phyloP scores from a whole-genome alignment of 92 coral and sea anemone genomes.

The Virgularia gustaviana region DNA sequence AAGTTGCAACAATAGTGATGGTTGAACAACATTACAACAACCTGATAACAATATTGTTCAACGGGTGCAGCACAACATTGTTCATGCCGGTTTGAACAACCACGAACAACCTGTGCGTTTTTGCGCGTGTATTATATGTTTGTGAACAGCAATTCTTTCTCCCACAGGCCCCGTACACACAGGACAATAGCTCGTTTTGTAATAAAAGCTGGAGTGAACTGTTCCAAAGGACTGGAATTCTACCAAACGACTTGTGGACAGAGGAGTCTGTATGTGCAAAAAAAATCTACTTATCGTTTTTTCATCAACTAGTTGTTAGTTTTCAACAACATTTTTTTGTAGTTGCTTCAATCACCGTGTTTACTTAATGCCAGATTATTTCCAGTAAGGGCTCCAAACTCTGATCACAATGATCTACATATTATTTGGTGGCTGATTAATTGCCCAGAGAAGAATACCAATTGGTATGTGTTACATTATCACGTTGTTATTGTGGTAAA shows the following conservation, averaged over 20 bases:
- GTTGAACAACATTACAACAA: too few relatives aligned
- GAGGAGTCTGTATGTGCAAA: conserved; percentile 64
- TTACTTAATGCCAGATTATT: not conserved
- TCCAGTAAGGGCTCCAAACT: too few relatives aligned
- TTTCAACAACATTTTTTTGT: not conserved
- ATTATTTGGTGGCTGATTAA: not conserved
- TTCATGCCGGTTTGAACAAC: too few relatives aligned
- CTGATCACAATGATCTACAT: not conserved
- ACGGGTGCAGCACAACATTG: too few relatives aligned
- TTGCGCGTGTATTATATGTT: not conserved
- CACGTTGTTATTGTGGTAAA: not conserved
- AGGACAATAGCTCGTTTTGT: conserved; percentile 56
- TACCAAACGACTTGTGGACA: conserved; percentile 69
- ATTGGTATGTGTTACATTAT: not conserved
- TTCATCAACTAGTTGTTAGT: not conserved
- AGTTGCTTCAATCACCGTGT: not conserved
- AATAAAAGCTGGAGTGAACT: conserved; percentile 67
- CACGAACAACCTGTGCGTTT: too few relatives aligned
- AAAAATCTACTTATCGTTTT: too few relatives aligned
- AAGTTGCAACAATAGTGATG: too few relatives aligned
- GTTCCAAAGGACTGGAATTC: conserved; percentile 66
- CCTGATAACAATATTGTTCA: too few relatives aligned
- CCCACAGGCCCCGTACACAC: not conserved
- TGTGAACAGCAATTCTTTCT: not conserved
- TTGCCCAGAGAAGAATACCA: not conserved